phyloP scores from a whole-genome alignment of 2,113 vertebrate genomes.

The Crotalus viridis region DNA sequence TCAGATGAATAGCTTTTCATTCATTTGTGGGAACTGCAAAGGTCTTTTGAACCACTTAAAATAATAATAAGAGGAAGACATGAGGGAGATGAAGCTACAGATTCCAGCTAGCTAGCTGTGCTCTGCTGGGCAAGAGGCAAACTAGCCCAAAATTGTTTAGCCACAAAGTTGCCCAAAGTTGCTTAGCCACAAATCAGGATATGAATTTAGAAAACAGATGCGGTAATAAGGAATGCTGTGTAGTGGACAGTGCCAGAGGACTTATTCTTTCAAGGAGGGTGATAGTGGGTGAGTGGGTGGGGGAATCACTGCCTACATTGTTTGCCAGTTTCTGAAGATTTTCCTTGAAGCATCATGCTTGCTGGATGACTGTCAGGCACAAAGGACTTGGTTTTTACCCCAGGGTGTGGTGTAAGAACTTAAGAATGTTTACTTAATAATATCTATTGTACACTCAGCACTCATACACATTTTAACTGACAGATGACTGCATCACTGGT shows the following conservation, averaged over 20 bases:
- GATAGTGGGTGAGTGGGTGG: no score
- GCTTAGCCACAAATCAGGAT: not conserved
- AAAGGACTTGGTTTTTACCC: not conserved
- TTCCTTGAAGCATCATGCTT: not conserved
- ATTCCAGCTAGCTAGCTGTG: not conserved
- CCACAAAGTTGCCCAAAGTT: not conserved
- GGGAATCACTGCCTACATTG: not conserved
- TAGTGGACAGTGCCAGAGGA: not conserved
- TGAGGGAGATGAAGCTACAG: not conserved
- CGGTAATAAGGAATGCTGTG: not conserved
- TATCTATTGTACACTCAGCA: not conserved
- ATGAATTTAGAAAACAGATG: not conserved
- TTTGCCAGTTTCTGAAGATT: not conserved
- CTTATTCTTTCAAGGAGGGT: not conserved
- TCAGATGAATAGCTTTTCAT: not conserved
- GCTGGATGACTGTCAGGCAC: not conserved
- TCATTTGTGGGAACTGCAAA: not conserved
- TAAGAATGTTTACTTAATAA: not conserved
- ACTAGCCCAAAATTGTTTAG: not conserved
- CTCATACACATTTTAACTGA: not conserved
- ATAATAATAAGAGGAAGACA: not conserved
- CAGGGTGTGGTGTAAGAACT: not conserved
- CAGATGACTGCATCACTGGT: not conserved
- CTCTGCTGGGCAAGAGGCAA: not conserved
- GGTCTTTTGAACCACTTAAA: not conserved